Evolutionary conservation across 2,888 invertebrate genomes (phyloP), one percentile per base, ranked within the genome.

Genomic region (Apamea anceps): DNA sequence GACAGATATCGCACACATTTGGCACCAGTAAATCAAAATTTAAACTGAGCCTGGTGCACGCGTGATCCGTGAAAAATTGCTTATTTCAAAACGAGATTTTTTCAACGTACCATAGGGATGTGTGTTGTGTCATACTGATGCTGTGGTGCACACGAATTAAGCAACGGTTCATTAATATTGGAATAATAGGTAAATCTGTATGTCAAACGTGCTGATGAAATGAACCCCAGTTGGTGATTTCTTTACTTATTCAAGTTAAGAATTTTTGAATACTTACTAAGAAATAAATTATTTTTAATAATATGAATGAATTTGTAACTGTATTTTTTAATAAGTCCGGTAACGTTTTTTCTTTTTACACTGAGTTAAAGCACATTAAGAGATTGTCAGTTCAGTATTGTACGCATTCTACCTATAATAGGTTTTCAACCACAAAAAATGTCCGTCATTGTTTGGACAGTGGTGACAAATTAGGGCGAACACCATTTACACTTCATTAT

Each of bases 61-160:
- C 92, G 94, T 94, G 95, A 95, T 95, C 93, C 93, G 92, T 95
- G 94, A 95, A 95, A 96, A 95, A 96, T 95, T 93, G 95, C 94
- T 94, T 93, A 94, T 96, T 96, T 94, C 94, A 94, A 94, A 95
- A 93, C 91, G 93, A 89, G 85, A 92, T 94, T 95, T 84, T 94
- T 94, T 90, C 92, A 88, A 89, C 90, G 85, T 89, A 73, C 85
- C 86, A 85, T 89, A 88, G 93, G 91, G 92, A 93, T 93, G 90
- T 88, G 79, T 73, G 88, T 86, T 86, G 85, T 92, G 85, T 92
- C 91, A 92, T 87, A 86, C 70, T 57, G 73, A 72, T 84, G 78
- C 72, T 82, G 54, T 72, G 85, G 80, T 90, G 84, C 79, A 77
- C 92, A 87, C 75, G 77, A 90, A 87, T 88, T 32, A 75, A 48